Evolutionary conservation across 2,888 invertebrate species (phyloP), one percentile per base, ranked within the genome.

Genomic region (Auanema freiburgensis): DNA sequence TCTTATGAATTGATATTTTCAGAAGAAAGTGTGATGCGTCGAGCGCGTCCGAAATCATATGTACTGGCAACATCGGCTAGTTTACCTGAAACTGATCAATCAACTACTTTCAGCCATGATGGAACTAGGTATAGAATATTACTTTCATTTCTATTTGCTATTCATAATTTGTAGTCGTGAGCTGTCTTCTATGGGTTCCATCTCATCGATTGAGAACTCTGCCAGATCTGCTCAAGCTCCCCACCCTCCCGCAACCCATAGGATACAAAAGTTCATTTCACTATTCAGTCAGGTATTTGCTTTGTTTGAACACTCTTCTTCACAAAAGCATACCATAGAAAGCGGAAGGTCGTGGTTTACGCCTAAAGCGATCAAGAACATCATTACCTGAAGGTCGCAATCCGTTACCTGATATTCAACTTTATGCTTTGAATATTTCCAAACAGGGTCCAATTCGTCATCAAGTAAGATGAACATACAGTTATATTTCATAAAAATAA

Each of bases 21-120:
- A 71, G 69, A 71, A 62, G 65, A 59, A 59, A 67, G 67, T 70
- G 69, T 69, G 56, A 73, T 71, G 63, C 72, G 72, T 33, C 72
- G 75, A 43, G 61, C 68, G 33, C 70, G 76, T 44, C 76, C 76
- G 40, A 76, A 76, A 59, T 74, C 74, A 24, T 76, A 76, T 54
- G 76, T 76, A 25, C 65, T 76, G 59, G 76, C 76, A 51, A 76
- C 76, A 41, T 74, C 73, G 23, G 59, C 72, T 21, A 66, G 66
- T 1, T 65, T 73, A 57, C 70, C 73, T 11, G 71, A 62, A 43
- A 40, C 66, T 51, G 70, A 69, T 49, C 66, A 62, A 6, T 49
- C 65, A 42, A 21, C 56, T 12, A 58, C 69, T 16, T 66, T 64
- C 56, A 58, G 57, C 21, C 66, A 68, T 46, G 74, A 61, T 54